phyloP scores from a whole-genome alignment of 2,797 vertebrate genomes.

The Distichodus sexfasciatus region DNA sequence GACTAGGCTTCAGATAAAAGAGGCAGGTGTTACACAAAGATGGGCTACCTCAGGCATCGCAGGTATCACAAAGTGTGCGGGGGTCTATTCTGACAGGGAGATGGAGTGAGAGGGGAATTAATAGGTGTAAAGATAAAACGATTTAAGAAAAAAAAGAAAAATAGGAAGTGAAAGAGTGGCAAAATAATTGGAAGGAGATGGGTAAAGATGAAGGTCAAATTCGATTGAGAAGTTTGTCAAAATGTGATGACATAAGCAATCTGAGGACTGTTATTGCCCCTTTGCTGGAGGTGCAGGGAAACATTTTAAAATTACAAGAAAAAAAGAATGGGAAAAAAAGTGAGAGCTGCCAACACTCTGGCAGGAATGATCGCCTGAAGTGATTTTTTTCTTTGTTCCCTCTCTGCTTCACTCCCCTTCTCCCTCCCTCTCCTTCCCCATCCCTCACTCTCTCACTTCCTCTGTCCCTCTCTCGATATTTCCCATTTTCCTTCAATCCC shows the following conservation, averaged over 20 bases:
- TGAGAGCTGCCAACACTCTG: slow-evolving; percentile 82
- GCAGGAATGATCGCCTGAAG: slow-evolving; percentile 92
- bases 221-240: slow-evolving; percentile 97
- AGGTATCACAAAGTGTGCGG: slow-evolving; percentile 10
- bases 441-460: slow-evolving; percentile 27
- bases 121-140: slow-evolving; percentile 48
- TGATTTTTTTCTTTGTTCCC: slow-evolving; percentile 68
- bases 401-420: slow-evolving; percentile 31
- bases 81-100: slow-evolving; percentile 18
- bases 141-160: slow-evolving; percentile 61
- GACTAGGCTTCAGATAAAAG: slow-evolving; percentile 1
- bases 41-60: not conserved
- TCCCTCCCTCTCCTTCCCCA: slow-evolving; percentile 14
- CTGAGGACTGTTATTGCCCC: slow-evolving; percentile 94
- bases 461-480: slow-evolving; percentile 39
- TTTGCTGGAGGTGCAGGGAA: slow-evolving; percentile 93
- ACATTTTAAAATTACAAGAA: slow-evolving; percentile 93
- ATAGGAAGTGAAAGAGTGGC: slow-evolving; percentile 56
- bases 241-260: slow-evolving; percentile 98
- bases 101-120: slow-evolving; percentile 6
- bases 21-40: slow-evolving; percentile 12
- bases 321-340: slow-evolving; percentile 60
- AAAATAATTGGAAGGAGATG: slow-evolving; percentile 87
- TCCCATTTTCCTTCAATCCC: slow-evolving; percentile 13
- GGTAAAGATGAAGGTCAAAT: slow-evolving; percentile 95